Conservation (phyloP, 2,888 invertebrate species). For the Hyposoter dolosus region DNA sequence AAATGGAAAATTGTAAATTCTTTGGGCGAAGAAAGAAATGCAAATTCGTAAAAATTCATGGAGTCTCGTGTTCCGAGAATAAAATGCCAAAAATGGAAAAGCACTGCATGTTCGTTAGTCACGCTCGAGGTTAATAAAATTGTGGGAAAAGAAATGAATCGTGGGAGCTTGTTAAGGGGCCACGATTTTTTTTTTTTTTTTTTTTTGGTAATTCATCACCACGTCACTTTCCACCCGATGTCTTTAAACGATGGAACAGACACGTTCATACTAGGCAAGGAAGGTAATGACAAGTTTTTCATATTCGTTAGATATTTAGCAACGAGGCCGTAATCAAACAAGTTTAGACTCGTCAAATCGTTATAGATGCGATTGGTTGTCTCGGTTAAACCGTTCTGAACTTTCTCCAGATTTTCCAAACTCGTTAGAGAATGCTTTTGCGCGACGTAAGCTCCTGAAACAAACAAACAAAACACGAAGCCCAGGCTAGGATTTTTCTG, state of each 20-base stretch:
- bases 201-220: slow-evolving; percentile 66
- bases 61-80: slow-evolving; percentile 10
- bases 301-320: slow-evolving; percentile 78
- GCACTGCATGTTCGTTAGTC: slow-evolving; percentile 58
- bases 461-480: slow-evolving; percentile 82
- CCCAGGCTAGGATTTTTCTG: slow-evolving; percentile 76
- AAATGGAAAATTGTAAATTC: neutral
- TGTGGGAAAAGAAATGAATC: slow-evolving; percentile 54
- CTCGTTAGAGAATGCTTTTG: slow-evolving; percentile 81
- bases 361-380: slow-evolving; percentile 79
- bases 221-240: slow-evolving; percentile 78
- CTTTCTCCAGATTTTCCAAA: slow-evolving; percentile 81
- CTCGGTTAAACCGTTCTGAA: slow-evolving; percentile 79
- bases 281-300: slow-evolving; percentile 76
- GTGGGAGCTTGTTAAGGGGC: slow-evolving; percentile 51
- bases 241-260: slow-evolving; percentile 78
- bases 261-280: slow-evolving; percentile 78
- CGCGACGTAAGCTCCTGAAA: slow-evolving; percentile 84
- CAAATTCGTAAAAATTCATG: neutral
- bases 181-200: slow-evolving; percentile 24
- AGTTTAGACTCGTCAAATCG: slow-evolving; percentile 76
- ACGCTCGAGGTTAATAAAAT: slow-evolving; percentile 57
- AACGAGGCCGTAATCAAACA: slow-evolving; percentile 77
- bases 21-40: neutral
- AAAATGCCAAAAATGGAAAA: slow-evolving; percentile 30